Evolutionary conservation across 2,888 invertebrate species (phyloP).

Genomic region (Philereme transversata): DNA sequence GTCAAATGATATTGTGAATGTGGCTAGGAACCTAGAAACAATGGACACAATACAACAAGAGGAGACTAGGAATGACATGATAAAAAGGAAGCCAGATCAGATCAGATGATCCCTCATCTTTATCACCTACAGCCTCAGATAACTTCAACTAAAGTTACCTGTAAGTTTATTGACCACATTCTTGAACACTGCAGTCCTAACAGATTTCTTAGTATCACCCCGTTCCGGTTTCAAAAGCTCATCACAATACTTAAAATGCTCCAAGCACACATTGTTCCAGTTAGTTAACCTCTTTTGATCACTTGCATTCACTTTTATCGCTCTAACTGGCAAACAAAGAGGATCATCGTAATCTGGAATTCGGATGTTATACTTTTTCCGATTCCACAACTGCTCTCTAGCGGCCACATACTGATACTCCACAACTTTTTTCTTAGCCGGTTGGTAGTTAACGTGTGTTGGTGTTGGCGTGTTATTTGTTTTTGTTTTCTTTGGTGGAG

Average conservation of each 20-base stretch:
- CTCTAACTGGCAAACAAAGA: constrained; percentile 68
- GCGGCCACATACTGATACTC: not conserved
- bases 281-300: constrained; percentile 57
- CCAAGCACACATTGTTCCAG: constrained; percentile 73
- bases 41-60: too few species aligned
- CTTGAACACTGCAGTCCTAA: constrained; percentile 60
- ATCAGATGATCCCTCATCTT: too few species aligned
- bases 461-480: constrained; percentile 3
- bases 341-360: constrained; percentile 76
- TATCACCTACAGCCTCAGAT: too few species aligned
- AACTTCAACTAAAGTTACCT: constrained; percentile 42
- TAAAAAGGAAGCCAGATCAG: too few species aligned
- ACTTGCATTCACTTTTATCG: constrained; percentile 47
- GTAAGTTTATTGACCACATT: constrained; percentile 61
- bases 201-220: constrained; percentile 55
- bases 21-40: too few species aligned
- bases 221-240: constrained; percentile 53
- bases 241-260: constrained; percentile 62
- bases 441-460: not conserved
- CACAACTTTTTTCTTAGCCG: constrained; percentile 1
- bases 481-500: constrained; percentile 33
- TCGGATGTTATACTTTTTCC: constrained; percentile 54
- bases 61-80: too few species aligned
- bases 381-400: constrained; percentile 37
- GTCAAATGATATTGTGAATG: too few species aligned